Percentiles rank a stretch among this genome's conserved stretches.
Conservation (phyloP, 2,888 invertebrate species). For the Pterostichus madidus region DNA sequence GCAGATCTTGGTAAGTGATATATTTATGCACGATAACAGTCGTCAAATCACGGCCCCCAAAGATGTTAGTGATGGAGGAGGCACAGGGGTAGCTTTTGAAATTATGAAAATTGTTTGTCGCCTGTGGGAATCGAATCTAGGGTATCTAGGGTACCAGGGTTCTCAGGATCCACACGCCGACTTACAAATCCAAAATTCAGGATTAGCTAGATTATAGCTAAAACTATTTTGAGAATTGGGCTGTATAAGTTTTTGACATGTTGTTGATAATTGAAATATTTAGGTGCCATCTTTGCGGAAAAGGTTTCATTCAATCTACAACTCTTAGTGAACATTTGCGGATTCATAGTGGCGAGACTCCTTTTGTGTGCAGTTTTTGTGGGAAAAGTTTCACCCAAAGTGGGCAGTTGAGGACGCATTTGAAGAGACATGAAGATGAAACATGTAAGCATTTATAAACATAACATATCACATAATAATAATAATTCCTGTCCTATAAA, state of each 20-base stretch:
- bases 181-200: too few species aligned
- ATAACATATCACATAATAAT: neutral
- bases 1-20: too few species aligned
- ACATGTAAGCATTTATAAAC: neutral
- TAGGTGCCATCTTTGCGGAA: slow-evolving; percentile 65
- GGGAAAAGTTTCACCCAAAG: slow-evolving; percentile 33
- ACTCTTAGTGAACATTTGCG: slow-evolving; percentile 42
- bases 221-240: too few species aligned
- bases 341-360: slow-evolving; percentile 36
- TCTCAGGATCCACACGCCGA: too few species aligned
- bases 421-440: slow-evolving; percentile 21
- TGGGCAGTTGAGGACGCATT: slow-evolving; percentile 18
- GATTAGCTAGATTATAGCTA: too few species aligned
- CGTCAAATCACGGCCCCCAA: too few species aligned
- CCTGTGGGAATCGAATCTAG: too few species aligned
- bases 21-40: too few species aligned
- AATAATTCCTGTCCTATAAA: neutral
- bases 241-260: neutral
- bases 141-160: too few species aligned
- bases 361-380: slow-evolving; percentile 47
- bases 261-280: neutral
- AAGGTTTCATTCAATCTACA: slow-evolving; percentile 49
- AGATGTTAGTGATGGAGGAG: too few species aligned
- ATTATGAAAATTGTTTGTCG: too few species aligned
- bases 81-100: too few species aligned